These are phyloP conservation scores for Drosophila sechellia DNA, from an alignment of 1,140 invertebrate genomes.

Conservation along the genomic window DNA sequence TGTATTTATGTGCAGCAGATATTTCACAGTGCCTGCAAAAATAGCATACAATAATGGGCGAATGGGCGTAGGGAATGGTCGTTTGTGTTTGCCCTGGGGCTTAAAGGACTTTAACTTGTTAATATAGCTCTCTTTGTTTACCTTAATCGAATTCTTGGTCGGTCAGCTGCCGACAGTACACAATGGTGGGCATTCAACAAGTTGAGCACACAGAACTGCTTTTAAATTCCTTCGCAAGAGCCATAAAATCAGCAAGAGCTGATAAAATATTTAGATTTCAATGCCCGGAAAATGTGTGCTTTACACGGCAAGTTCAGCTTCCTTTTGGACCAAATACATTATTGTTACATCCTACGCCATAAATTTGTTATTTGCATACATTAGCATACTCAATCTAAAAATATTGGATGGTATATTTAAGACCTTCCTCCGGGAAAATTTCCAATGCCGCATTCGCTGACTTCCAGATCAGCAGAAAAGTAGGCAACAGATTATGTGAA, in stretches of 20 bases:
- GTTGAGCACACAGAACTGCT: conserved; percentile 6
- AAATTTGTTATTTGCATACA: conserved; percentile 1
- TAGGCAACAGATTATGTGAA: conserved; percentile 42
- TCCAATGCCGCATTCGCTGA: background rate
- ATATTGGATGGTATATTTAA: background rate
- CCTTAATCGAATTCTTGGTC: conserved; percentile 36
- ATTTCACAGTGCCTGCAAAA: conserved; percentile 24
- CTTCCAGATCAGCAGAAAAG: background rate
- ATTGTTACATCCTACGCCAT: conserved; percentile 6
- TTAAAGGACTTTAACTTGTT: conserved; percentile 30
- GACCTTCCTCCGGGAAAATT: no score
- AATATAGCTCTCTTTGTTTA: conserved; percentile 28
- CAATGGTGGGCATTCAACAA: conserved; percentile 28
- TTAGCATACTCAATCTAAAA: conserved; percentile 9
- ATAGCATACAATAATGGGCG: conserved; percentile 23
- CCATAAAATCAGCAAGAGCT: background rate
- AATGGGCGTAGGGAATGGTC: background rate
- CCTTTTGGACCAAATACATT: background rate
- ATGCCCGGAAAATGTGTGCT: background rate
- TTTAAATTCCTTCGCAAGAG: conserved; percentile 2
- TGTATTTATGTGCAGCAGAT: conserved; percentile 48
- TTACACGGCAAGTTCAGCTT: background rate
- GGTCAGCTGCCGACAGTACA: conserved; percentile 6
- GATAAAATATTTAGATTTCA: conserved; percentile 1
- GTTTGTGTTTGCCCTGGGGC: conserved; percentile 9